Percentiles rank a stretch among this genome's conserved stretches.
phyloP scores from a whole-genome alignment of 2,113 vertebrate genomes.

The Fulmarus glacialis region DNA sequence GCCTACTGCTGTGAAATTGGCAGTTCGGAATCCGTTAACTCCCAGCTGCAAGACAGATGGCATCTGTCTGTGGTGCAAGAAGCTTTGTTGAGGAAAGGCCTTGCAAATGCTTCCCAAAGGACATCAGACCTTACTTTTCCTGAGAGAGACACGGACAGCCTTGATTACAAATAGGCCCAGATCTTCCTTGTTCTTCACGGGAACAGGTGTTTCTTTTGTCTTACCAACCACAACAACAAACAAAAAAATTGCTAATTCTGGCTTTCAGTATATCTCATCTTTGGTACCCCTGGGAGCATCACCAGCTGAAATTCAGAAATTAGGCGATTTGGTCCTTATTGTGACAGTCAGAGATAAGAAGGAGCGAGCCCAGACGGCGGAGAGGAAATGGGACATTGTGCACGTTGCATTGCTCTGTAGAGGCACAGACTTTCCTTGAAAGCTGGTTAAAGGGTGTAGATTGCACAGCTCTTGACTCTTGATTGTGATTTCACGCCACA shows the following conservation, averaged over 20 bases:
- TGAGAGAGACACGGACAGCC: background rate
- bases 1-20: constrained; percentile 63
- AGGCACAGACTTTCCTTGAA: background rate
- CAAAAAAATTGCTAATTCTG: background rate
- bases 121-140: constrained; percentile 49
- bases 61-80: constrained; percentile 58
- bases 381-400: background rate
- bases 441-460: background rate
- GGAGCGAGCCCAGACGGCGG: background rate
- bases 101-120: constrained; percentile 45
- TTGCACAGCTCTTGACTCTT: background rate
- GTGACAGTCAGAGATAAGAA: background rate
- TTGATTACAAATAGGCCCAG: constrained; percentile 10
- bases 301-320: background rate
- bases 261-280: background rate
- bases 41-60: constrained; percentile 70
- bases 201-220: background rate
- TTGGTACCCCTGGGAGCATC: background rate
- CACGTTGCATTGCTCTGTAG: background rate
- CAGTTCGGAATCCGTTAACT: constrained; percentile 66
- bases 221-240: background rate
- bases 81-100: constrained; percentile 62
- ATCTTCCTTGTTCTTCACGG: background rate
- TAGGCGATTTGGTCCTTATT: background rate
- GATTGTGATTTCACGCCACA: background rate